A percentile compares a stretch with the other conserved stretches of the same genome.
These are phyloP conservation scores for Cosmia pyralina DNA, from an alignment of 2,888 invertebrate species.

Conservation along the genomic window DNA sequence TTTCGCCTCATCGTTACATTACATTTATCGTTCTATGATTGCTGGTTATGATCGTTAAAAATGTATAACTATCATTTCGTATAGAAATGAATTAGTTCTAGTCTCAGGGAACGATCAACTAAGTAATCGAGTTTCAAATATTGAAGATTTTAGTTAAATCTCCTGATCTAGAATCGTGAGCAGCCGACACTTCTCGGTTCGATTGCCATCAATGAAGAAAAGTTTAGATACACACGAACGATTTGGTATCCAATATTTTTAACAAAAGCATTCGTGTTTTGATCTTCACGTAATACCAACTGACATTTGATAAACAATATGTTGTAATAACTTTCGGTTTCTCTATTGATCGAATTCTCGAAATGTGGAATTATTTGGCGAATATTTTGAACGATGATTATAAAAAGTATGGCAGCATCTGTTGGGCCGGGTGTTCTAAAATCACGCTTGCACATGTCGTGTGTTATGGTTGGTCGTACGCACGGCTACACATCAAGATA, in stretches of 20 bases:
- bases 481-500: no score
- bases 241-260: conserved; percentile 70
- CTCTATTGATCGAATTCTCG: conserved; percentile 50
- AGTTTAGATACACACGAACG: conserved; percentile 81
- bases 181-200: conserved; percentile 76
- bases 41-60: conserved; percentile 45
- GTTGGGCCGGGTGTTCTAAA: conserved; percentile 77
- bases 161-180: conserved; percentile 71
- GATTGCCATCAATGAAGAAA: conserved; percentile 75
- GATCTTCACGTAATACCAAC: conserved; percentile 56
- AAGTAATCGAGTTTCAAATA: conserved; percentile 47
- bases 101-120: conserved; percentile 40
- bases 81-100: conserved; percentile 58
- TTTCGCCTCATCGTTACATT: conserved; percentile 29
- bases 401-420: conserved; percentile 74
- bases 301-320: conserved; percentile 44
- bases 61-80: conserved; percentile 39
- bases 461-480: conserved; percentile 61
- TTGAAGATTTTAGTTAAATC: conserved; percentile 64
- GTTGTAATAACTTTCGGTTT: conserved; percentile 55
- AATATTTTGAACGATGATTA: conserved; percentile 65
- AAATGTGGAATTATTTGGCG: conserved; percentile 41
- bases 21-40: conserved; percentile 42
- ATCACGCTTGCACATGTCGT: conserved; percentile 80
- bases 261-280: conserved; percentile 72